Conservation (phyloP, 1,140 invertebrate genomes). For the Pseudomyrmex flavicornis region DNA sequence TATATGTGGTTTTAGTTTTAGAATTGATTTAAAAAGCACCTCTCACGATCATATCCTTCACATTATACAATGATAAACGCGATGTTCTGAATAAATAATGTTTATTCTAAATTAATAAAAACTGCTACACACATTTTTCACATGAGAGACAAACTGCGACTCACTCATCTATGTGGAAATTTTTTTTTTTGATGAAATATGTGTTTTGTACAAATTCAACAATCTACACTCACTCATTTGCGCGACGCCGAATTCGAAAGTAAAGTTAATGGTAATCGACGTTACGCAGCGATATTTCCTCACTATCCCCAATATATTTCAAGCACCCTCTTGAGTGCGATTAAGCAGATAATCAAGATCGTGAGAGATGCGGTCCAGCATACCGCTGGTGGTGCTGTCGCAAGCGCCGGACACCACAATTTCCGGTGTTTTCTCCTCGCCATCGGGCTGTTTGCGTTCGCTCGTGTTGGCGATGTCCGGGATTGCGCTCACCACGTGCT, state of each 20-base stretch:
- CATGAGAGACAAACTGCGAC: background rate
- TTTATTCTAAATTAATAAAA: constrained; percentile 32
- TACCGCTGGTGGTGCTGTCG: constrained; percentile 83
- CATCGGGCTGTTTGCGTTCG: constrained; percentile 82
- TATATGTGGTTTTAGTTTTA: too few species aligned
- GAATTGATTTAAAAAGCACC: too few species aligned
- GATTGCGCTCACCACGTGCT: constrained; percentile 72
- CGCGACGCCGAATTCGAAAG: too few species aligned
- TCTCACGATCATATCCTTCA: background rate
- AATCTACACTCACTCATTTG: constrained; percentile 1
- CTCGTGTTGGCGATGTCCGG: constrained; percentile 83
- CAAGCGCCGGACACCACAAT: constrained; percentile 72
- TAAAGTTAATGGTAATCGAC: too few species aligned
- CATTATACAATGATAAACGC: constrained; percentile 7
- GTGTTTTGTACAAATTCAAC: constrained; percentile 53
- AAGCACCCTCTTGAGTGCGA: constrained; percentile 81
- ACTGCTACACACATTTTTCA: background rate
- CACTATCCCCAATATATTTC: background rate
- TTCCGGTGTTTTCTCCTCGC: constrained; percentile 80
- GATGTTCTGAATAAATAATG: constrained; percentile 14
- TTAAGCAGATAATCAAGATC: constrained; percentile 91
- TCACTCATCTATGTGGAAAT: background rate
- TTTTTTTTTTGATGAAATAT: background rate
- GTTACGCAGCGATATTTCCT: background rate
- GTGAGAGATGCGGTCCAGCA: constrained; percentile 90